Percentiles rank a stretch among this genome's conserved stretches.
Evolutionary conservation across 2,113 vertebrate species (phyloP).

Genomic region (Falcunculus frontatus): DNA sequence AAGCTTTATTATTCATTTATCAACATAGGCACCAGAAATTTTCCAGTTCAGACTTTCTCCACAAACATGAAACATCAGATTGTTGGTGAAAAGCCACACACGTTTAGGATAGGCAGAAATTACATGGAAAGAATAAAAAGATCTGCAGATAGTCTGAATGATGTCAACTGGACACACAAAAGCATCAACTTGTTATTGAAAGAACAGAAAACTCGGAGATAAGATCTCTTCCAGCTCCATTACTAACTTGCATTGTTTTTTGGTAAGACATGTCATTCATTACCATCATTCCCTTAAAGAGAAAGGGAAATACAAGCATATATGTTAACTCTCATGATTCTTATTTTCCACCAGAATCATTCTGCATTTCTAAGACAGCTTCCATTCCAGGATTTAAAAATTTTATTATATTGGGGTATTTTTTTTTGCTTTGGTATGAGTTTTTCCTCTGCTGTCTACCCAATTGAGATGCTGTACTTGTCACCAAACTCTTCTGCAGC

Average conservation of each 20-base stretch:
- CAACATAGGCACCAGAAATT: not conserved
- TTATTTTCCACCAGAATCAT: not conserved
- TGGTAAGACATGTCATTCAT: not conserved
- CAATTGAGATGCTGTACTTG: not conserved
- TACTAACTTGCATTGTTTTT: not conserved
- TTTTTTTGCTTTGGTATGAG: not conserved
- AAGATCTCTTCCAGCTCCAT: not conserved
- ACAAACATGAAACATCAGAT: not conserved
- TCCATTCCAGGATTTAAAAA: not conserved
- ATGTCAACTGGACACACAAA: not conserved
- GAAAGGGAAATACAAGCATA: not conserved
- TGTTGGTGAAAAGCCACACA: not conserved
- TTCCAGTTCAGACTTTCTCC: not conserved
- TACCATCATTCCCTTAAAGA: not conserved
- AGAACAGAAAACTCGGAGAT: not conserved
- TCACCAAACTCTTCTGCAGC: not conserved
- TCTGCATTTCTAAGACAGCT: not conserved
- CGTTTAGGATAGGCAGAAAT: not conserved
- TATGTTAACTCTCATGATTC: not conserved
- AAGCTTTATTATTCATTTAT: not conserved
- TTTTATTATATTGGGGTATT: not conserved
- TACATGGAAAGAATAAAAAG: not conserved
- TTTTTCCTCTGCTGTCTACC: not conserved
- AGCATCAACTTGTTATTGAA: not conserved
- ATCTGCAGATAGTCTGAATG: not conserved